A percentile compares a stretch with the other conserved stretches of the same genome.
Conservation (phyloP, 1,140 invertebrate species). For the Orussus abietinus region DNA sequence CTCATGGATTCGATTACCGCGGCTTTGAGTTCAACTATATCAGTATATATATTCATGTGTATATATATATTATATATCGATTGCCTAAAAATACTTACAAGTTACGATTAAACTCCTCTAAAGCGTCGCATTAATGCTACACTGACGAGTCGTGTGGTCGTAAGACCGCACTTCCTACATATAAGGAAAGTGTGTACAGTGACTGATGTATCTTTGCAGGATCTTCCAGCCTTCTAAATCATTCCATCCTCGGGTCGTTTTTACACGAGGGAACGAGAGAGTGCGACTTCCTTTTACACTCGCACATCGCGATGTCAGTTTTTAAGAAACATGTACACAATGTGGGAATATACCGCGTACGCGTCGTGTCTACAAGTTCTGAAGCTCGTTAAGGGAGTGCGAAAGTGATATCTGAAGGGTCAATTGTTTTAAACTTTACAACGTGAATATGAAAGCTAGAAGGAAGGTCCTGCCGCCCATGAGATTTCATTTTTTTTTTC, state of each 20-base stretch:
- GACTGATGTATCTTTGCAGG: constrained; percentile 3
- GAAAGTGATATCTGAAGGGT: too few species aligned
- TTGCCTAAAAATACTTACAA: constrained; percentile 36
- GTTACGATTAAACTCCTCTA: constrained; percentile 36
- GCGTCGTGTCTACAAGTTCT: too few species aligned
- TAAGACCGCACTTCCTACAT: too few species aligned
- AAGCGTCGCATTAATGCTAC: constrained; percentile 31
- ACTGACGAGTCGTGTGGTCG: constrained; percentile 23
- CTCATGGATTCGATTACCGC: too few species aligned
- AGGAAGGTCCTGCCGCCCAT: too few species aligned
- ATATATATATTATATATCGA: constrained; percentile 24
- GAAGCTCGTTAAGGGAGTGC: too few species aligned
- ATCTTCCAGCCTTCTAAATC: neutral
- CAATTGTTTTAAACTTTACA: too few species aligned
- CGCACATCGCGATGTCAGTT: constrained; percentile 5
- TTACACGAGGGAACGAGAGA: constrained; percentile 11
- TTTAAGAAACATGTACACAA: too few species aligned
- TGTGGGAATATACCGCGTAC: too few species aligned
- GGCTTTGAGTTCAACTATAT: constrained; percentile 30
- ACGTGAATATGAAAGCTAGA: too few species aligned
- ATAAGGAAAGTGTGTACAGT: constrained; percentile 17
- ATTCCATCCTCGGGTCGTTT: constrained; percentile 8
- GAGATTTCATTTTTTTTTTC: too few species aligned
- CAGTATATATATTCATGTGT: constrained; percentile 37
- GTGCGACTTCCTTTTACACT: constrained; percentile 6